Conservation (phyloP, 2,113 vertebrate species). For the Anser brachyrhynchus region DNA sequence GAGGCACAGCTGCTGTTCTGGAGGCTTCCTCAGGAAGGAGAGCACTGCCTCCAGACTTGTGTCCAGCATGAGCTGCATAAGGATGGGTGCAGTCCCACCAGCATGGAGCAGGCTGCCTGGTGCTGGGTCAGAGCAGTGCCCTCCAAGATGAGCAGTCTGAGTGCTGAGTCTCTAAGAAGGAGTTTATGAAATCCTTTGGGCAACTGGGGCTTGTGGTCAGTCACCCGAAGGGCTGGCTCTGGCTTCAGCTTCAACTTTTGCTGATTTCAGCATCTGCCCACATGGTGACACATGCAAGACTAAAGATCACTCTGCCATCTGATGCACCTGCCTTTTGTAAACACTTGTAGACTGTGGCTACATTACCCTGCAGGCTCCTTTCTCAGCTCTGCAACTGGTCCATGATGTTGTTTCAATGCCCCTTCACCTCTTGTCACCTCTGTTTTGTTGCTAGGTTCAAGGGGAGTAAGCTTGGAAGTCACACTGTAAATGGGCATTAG, state of each 20-base stretch:
- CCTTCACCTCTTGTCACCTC: neutral
- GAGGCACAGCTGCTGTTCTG: accelerated
- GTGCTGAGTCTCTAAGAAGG: neutral
- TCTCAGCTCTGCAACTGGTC: neutral
- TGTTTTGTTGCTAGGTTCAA: neutral
- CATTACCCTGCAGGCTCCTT: accelerated
- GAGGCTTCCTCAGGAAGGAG: neutral
- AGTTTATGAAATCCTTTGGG: neutral
- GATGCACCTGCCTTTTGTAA: neutral
- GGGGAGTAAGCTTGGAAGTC: neutral
- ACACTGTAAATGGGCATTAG: neutral
- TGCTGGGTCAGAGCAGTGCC: neutral
- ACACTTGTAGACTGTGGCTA: accelerated
- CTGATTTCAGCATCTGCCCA: neutral
- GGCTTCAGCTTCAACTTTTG: neutral
- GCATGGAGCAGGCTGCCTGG: accelerated
- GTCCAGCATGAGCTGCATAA: neutral
- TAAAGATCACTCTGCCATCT: accelerated
- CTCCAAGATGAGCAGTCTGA: neutral
- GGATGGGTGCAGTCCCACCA: accelerated
- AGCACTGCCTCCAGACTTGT: accelerated
- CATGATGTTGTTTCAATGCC: accelerated
- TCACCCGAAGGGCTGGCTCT: neutral
- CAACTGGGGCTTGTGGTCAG: no score
- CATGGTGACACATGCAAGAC: accelerated